A percentile compares a stretch with the other conserved stretches of the same genome.
Conservation (phyloP, 2,113 vertebrate species). For the Otocyon megalotis region DNA sequence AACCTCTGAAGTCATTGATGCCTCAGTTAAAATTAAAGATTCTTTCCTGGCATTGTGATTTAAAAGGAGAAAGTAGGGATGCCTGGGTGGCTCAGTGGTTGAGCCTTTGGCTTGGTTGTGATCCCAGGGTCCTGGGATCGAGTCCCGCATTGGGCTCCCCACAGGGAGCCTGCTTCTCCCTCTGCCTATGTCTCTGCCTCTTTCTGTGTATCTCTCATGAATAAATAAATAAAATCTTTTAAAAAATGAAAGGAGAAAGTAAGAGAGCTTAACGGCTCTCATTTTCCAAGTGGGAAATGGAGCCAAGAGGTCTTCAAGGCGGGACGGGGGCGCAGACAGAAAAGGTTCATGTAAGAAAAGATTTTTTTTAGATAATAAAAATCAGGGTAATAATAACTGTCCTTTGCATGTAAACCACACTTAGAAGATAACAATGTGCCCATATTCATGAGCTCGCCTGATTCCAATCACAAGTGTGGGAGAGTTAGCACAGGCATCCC, state of each 20-base stretch:
- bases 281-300: constrained; percentile 25
- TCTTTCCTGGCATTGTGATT: neutral
- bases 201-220: too few species aligned
- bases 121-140: too few species aligned
- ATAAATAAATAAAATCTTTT: too few species aligned
- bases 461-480: neutral
- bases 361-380: neutral
- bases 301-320: neutral
- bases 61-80: neutral
- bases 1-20: neutral
- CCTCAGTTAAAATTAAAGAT: constrained; percentile 19
- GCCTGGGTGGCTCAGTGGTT: too few species aligned
- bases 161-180: too few species aligned
- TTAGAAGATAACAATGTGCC: neutral
- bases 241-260: neutral
- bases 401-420: neutral
- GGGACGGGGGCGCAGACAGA: neutral
- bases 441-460: neutral
- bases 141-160: too few species aligned
- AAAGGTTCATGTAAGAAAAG: neutral
- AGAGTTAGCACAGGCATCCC: neutral
- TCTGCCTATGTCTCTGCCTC: too few species aligned
- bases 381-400: neutral
- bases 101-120: too few species aligned
- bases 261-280: neutral